Base-by-base conservation (phyloP, 2,113 vertebrate genomes). In the Zosterops borbonicus region DNA sequence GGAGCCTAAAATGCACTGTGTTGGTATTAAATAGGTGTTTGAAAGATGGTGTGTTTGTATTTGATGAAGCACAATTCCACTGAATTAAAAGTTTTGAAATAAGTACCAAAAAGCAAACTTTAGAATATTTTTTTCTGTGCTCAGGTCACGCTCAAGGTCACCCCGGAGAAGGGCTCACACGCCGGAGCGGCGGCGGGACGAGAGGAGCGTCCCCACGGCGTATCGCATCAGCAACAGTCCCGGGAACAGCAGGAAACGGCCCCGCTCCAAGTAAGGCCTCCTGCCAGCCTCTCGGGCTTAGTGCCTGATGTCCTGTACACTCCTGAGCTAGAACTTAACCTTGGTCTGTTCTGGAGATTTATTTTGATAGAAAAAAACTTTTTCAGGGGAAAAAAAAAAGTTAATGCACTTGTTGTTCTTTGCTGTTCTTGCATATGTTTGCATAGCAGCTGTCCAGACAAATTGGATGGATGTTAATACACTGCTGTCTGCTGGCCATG, bases 91-190 rank as follows among this genome's bases (percentile, higher is more conserved):
- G 33, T 31, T 28, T 41, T 39, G 22, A n/a, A 35, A 12, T n/a
- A 83, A 93, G 22, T 50, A 64, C 27, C 55, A 77, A 46, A 53
- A 91, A 75, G 28, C 46, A 12, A 8, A 69, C 31, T 33, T 69
- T 2, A 11, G 16, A 16, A 14, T 78, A 2, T 20, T 74, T 55
- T 55, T 41, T 76, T 63, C 12, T 70, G 29, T 76, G 20, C 68
- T 76, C 84, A 99, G 99, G 96, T 99, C 98, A 3, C 98, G 98
- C 3, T 99, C 99, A 7, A 98, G 98, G 95, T 99, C 99, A 9
- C 99, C 99, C 1, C 98, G 98, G 91, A 98, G 98, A 88, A 98
- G 98, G 87, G 97, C 96, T 18, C 97, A 97, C 84, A 98, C 98
- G 0, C 97, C 99, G 1, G 99, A 99, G 52, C 97, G 98, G 86